Base-by-base conservation (phyloP, 2,888 invertebrate genomes). In the Cylindroiulus punctatus region DNA sequence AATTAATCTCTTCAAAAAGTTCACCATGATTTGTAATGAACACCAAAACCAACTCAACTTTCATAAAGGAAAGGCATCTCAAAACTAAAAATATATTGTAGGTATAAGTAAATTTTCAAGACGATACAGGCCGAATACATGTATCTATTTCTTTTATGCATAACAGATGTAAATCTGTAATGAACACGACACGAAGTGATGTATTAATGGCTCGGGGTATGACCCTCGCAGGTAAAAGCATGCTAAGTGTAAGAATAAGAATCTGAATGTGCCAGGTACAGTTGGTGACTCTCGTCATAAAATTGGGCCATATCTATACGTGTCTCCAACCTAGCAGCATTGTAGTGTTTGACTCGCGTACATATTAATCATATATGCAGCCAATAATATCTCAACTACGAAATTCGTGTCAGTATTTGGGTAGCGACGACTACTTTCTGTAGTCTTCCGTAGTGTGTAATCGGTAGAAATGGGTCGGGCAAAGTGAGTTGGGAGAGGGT, bases 231-330 rank as follows among this genome's bases (percentile, higher is more conserved):
- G 8, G 8, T 7, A 40, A 40, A 40, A 40, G 8, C 40, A 40
- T 40, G 40, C n/a, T n/a, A n/a, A n/a, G n/a, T n/a, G n/a, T n/a
- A n/a, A 40, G 40, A 14, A 5, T 65, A 65, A 65, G 65, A 65
- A 65, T 65, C n/a, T 76, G 17, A 76, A 76, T 30, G 30, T 76
- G 76, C 76, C 76, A 76, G 76, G 76, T 76, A 76, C 65, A 65
- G 65, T 26, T 65, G 22, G 65, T 26, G 14, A 26, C 22, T n/a
- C 76, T 76, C 76, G 76, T 76, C 76, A 26, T 76, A 30, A 76
- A 10, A 76, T 76, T 76, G 30, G 76, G 76, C 17, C 76, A 65
- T 44, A 44, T 65, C 22, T 65, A 22, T 65, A 65, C 26, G 65
- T 26, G 22, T 65, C 65, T 65, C 30, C 17, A 76, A 76, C 30